phyloP scores from a whole-genome alignment of 2,113 vertebrate species.

The Anoplopoma fimbria region DNA sequence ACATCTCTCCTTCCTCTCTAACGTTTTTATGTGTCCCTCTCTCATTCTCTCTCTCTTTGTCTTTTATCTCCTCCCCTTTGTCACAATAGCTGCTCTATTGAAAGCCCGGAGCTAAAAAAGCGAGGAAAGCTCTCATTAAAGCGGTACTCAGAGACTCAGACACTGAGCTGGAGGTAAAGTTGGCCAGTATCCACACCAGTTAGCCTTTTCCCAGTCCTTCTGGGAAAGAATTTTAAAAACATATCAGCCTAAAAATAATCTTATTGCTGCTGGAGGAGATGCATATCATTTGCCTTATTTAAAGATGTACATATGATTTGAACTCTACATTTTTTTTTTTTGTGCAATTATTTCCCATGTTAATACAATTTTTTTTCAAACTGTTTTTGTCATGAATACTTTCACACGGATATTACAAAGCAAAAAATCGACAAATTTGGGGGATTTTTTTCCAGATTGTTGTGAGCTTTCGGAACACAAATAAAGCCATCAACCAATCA shows the following conservation, averaged over 20 bases:
- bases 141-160: conserved; percentile 20
- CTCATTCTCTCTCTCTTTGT: neutral
- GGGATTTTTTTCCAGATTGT: too few relatives aligned
- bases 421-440: too few relatives aligned
- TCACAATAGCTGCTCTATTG: conserved; percentile 11
- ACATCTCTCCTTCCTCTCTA: neutral
- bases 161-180: conserved; percentile 35
- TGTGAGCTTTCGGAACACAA: too few relatives aligned
- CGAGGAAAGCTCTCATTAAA: conserved; percentile 47
- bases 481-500: too few relatives aligned
- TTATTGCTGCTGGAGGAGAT: neutral
- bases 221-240: neutral
- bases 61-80: neutral
- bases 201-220: conserved; percentile 38
- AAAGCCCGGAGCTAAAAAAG: conserved; percentile 23
- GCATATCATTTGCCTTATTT: neutral
- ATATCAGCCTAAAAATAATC: neutral
- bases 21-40: neutral
- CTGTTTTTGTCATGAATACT: too few relatives aligned
- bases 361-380: too few relatives aligned
- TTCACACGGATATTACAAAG: neutral
- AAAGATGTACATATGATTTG: neutral
- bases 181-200: conserved; percentile 25
- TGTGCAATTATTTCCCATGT: too few relatives aligned
- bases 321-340: neutral